Percentiles rank a stretch among this genome's conserved stretches.
Evolutionary conservation across 2,888 invertebrate species (phyloP).

Genomic region (Chouioia cunea): DNA sequence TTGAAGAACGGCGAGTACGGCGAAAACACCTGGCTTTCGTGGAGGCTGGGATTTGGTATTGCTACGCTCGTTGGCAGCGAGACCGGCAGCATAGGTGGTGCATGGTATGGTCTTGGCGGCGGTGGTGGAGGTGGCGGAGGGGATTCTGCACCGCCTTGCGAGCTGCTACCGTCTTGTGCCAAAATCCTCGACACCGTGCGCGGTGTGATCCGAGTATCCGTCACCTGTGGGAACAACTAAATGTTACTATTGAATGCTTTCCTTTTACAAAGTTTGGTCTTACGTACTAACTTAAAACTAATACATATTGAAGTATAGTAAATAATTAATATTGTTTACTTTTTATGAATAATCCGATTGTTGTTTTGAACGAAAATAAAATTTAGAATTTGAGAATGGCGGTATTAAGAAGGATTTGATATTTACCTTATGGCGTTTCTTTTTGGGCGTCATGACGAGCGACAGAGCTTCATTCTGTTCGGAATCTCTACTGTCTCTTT

Average conservation of each 20-base stretch:
- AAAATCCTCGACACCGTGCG: constrained; percentile 89
- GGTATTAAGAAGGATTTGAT: constrained; percentile 16
- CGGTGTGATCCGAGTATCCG: constrained; percentile 92
- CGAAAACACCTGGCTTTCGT: constrained; percentile 93
- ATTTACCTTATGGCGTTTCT: constrained; percentile 91
- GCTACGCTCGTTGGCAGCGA: constrained; percentile 95
- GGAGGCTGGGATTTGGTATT: constrained; percentile 95
- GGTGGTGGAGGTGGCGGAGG: constrained; percentile 68
- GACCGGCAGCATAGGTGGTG: constrained; percentile 87
- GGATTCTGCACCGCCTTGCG: constrained; percentile 72
- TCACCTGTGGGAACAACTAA: constrained; percentile 71
- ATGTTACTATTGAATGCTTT: constrained; percentile 48
- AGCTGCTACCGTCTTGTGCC: constrained; percentile 81
- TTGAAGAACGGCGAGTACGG: constrained; percentile 93
- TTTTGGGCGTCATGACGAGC: constrained; percentile 94
- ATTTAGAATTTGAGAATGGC: too few relatives aligned
- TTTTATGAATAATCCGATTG: too few relatives aligned
- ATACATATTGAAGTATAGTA: too few relatives aligned
- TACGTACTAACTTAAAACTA: constrained; percentile 7
- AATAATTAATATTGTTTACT: too few relatives aligned
- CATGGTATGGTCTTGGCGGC: constrained; percentile 82
- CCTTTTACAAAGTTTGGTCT: constrained; percentile 25
- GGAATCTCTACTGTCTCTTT: constrained; percentile 72
- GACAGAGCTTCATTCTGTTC: constrained; percentile 96
- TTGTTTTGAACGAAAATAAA: too few relatives aligned